Conservation (phyloP, 2,888 invertebrate genomes). For the Phrixothrix hirtus region DNA sequence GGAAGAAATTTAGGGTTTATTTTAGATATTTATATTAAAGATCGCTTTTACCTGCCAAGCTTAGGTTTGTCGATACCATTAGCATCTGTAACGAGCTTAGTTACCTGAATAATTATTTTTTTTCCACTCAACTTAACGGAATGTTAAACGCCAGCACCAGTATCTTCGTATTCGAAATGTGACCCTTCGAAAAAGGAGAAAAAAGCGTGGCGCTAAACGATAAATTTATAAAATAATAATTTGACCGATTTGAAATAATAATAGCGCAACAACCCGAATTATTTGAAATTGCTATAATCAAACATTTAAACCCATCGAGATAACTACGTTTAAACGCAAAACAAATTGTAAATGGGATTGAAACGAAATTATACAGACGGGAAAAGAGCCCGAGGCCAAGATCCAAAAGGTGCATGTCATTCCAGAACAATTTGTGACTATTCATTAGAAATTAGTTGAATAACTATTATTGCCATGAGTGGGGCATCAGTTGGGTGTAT, state of each 20-base stretch:
- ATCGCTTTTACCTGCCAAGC: conserved; percentile 22
- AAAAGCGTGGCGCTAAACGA: conserved; percentile 49
- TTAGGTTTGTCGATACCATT: too few relatives aligned
- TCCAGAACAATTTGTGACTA: conserved; percentile 56
- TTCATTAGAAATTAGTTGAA: conserved; percentile 65
- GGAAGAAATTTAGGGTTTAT: conserved; percentile 26
- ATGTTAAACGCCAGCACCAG: too few relatives aligned
- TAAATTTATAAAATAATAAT: conserved; percentile 55
- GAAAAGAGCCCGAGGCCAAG: conserved; percentile 29
- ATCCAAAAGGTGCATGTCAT: conserved; percentile 52
- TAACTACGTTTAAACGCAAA: conserved; percentile 53
- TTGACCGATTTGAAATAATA: conserved; percentile 52
- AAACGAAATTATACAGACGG: conserved; percentile 48
- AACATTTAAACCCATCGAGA: conserved; percentile 53
- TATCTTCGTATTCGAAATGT: too few relatives aligned
- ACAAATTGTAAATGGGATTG: conserved; percentile 56
- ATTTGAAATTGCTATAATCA: conserved; percentile 57
- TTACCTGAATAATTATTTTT: too few relatives aligned
- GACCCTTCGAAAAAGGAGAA: conserved; percentile 26
- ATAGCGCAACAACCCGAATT: conserved; percentile 55
- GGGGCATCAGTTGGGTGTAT: conserved; percentile 26
- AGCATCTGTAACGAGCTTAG: conserved; percentile 9
- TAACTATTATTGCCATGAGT: conserved; percentile 58
- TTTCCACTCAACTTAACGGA: too few relatives aligned
- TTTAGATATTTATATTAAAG: conserved; percentile 25